Evolutionary conservation across 2,113 vertebrate genomes (phyloP), one percentile per base, ranked within the genome.

Genomic region (Eupsittula cactorum): DNA sequence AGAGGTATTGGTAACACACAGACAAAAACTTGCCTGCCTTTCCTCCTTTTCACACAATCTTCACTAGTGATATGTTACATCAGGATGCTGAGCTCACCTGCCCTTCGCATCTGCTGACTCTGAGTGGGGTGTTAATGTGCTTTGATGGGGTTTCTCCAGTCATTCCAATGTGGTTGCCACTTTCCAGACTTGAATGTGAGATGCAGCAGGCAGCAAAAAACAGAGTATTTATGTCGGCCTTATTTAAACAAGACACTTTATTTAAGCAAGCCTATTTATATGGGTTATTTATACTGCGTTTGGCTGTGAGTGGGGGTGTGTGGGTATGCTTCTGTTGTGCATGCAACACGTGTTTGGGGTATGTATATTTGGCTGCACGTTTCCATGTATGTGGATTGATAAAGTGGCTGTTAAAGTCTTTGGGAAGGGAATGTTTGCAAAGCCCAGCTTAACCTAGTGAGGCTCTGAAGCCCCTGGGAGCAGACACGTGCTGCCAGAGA

Each of bases 211-310:
- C 83, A 73, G n/a, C n/a, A 73, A 37, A 62, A 71, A 69, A 64
- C 59, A 50, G 39, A 37, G 21, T 93, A 47, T 93, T 83, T 86
- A 14, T 93, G 57, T 53, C n/a, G 49, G 59, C 55, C 46, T 91
- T 84, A 75, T 95, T 96, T 89, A 88, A 96, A 83, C 62, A 92
- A 57, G 90, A 83, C 46, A 21, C 35, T 96, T 91, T 57, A 42
- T 91, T 95, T 95, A 91, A 96, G 65, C 60, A 63, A 90, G 60
- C 12, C 64, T 92, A 84, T 95, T 95, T 96, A 77, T 93, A 31
- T 5, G 67, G 23, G 59, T 62, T 92, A 92, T 97, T 95, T 93
- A 81, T 95, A 68, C 52, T 27, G 0, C 63, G 6, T 87, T 87
- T 94, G 82, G 57, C 85, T 93, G 88, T 78, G 76, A 78, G 93